Base-by-base conservation (phyloP, 2,888 invertebrate genomes). In the Drosophila prostipennis region DNA sequence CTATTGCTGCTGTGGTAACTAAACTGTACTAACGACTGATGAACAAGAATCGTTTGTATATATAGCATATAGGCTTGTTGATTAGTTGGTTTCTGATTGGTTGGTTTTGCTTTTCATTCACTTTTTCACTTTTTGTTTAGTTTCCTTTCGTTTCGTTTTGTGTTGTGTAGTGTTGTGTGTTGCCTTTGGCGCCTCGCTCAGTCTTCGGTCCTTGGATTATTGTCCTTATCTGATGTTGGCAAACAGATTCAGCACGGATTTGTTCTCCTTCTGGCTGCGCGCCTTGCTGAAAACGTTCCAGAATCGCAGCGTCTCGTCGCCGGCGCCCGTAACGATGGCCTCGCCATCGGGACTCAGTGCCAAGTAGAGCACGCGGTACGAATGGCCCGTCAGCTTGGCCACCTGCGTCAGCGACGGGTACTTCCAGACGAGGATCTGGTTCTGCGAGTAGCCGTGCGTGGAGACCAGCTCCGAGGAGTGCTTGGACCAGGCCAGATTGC, bases 241-340 rank as follows among this genome's bases (percentile, higher is more conserved):
- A 92, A 98, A 98, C 29, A 98, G 93, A 93, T 98, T 98, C 63
- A 98, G 93, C 56, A 98, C 97, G 72, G 98, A 98, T 92, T 98
- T 96, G 82, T 97, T 97, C 91, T 98, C 98, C 91, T 97, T 97
- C 90, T 97, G 97, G 64, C 98, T 98, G 39, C 98, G 95, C 14
- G 98, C 98, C 93, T 99, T 99, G 89, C 98, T 98, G 93, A 99
- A 99, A 0, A 99, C 98, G 93, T 99, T 99, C 99, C 99, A 99
- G 92, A 99, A 99, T 7, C 99, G 94, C 6, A 99, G 93, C 0
- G 99, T 99, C 91, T 99, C 99, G 92, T 99, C 99, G 0, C 99
- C 99, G 1, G 99, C 99, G 29, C 99, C 99, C 0, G 99, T 99
- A 0, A 99, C 99, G 76, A 99, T 99, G 3, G 99, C 98, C 91